These are phyloP conservation scores for Gymnodraco acuticeps DNA, from an alignment of 2,797 vertebrate genomes.

Conservation along the genomic window DNA sequence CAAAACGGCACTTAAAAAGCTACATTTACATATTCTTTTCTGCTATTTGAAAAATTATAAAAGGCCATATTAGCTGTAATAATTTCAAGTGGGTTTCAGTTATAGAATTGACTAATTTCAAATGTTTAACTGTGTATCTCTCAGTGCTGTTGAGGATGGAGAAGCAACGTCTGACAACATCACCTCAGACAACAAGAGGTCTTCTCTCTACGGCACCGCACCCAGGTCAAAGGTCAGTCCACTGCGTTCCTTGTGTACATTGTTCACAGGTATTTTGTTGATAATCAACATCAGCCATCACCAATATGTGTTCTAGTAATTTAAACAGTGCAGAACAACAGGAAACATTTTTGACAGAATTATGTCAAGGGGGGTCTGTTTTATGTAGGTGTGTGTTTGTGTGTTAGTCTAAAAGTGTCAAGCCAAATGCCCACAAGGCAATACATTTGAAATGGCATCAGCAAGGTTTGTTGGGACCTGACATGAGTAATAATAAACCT, in stretches of 20 bases:
- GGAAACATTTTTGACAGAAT: background rate
- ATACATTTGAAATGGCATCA: background rate
- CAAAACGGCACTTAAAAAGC: background rate
- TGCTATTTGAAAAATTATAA: background rate
- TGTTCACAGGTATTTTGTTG: constrained; percentile 1
- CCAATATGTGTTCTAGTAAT: background rate
- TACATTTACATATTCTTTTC: background rate
- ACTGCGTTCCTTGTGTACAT: background rate
- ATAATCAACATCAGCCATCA: background rate
- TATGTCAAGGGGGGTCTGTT: background rate
- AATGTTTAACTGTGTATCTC: constrained; percentile 9
- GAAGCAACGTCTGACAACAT: constrained; percentile 10
- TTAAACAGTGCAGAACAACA: background rate
- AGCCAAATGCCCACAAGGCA: background rate
- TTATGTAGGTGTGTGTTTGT: too few relatives aligned
- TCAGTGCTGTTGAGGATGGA: constrained; percentile 41
- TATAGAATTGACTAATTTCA: background rate
- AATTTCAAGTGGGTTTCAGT: background rate
- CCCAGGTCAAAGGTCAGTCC: constrained; percentile 77
- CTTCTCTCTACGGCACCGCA: constrained; percentile 45
- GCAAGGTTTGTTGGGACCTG: background rate
- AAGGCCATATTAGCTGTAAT: background rate
- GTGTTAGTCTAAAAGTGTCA: too few relatives aligned
- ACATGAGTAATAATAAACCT: background rate
- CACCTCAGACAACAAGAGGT: constrained; percentile 4